Evolutionary conservation across 2,888 invertebrate genomes (phyloP).

Genomic region (Eutolmus rufibarbis): DNA sequence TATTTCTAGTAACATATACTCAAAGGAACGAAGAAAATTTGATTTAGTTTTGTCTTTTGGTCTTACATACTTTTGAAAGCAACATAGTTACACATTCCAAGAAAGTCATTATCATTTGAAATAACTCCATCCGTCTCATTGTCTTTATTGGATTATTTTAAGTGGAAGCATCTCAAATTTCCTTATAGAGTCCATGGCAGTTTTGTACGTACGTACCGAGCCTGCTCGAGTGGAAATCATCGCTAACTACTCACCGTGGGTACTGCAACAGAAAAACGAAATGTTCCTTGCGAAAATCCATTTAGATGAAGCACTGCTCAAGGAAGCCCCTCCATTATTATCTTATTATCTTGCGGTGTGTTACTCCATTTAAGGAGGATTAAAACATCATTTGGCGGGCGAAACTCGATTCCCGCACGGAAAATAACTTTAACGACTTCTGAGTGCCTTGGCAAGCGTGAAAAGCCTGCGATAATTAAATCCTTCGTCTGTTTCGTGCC

Average conservation of each 20-base stretch:
- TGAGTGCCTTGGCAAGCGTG: background rate
- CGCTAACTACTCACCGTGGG: background rate
- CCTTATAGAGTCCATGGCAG: background rate
- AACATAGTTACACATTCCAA: background rate
- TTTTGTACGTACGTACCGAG: background rate
- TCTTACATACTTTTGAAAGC: background rate
- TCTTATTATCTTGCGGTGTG: background rate
- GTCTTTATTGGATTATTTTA: background rate
- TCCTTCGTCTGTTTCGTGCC: background rate
- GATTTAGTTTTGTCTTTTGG: too few species aligned
- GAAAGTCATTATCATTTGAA: background rate
- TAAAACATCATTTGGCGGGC: constrained; percentile 1
- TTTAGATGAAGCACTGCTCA: background rate
- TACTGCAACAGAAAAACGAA: background rate
- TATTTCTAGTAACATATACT: too few species aligned
- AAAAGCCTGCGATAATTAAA: constrained; percentile 31
- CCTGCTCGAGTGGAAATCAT: background rate
- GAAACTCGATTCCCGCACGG: background rate
- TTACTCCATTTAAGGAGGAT: constrained; percentile 11
- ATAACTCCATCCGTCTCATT: background rate
- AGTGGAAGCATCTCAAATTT: background rate
- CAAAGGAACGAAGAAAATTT: too few species aligned
- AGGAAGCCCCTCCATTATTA: background rate
- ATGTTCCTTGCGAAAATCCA: background rate
- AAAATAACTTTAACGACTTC: constrained; percentile 19